Evolutionary conservation across 2,797 vertebrate species (phyloP), one percentile per base, ranked within the genome.

Genomic region (Adelosebastes latens): DNA sequence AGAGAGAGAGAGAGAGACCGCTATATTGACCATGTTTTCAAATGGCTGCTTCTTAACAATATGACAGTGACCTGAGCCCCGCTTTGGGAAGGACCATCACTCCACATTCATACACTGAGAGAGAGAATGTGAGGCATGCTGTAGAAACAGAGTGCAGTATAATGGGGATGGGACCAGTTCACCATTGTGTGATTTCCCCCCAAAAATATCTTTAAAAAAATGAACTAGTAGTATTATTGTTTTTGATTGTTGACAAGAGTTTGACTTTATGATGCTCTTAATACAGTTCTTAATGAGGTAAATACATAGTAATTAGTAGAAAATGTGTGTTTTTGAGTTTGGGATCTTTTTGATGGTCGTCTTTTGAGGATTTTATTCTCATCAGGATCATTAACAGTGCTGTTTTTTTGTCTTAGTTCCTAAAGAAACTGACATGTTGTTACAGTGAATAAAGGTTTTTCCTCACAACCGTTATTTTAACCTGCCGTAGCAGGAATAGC

Each of bases 41-140:
- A 90, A 90, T 86, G 84, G 86, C 84, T 88, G 80, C 85, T 78
- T 77, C 84, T 86, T 81, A 88, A 84, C 79, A 74, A 71, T 62
- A 24, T 85, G 85, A 81, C 85, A 86, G 71, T 81, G 82, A 87
- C 84, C 82, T 18, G 60, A 86, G 84, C 83, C 75, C 49, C 36
- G 25, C 61, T 77, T 61, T 69, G 80, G 69, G 58, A 74, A 75
- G 82, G 46, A 58, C 75, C 39, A 74, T 89, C 77, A 79, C 53
- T 87, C 60, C 59, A 78, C 76, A 72, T 81, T 87, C 66, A 87
- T 46, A 72, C 24, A 59, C n/a, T 52, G 52, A 64, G 58, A 61
- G 58, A 61, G 34, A 53, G 56, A 70, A 63, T 3, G 14, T 24
- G 58, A 55, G 65, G 42, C 3, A 4, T 2, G 11, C 16, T 49